Percentiles rank a stretch among this genome's conserved stretches.
Conservation (phyloP, 2,797 vertebrate genomes). For the Rhinichthys osculus region DNA sequence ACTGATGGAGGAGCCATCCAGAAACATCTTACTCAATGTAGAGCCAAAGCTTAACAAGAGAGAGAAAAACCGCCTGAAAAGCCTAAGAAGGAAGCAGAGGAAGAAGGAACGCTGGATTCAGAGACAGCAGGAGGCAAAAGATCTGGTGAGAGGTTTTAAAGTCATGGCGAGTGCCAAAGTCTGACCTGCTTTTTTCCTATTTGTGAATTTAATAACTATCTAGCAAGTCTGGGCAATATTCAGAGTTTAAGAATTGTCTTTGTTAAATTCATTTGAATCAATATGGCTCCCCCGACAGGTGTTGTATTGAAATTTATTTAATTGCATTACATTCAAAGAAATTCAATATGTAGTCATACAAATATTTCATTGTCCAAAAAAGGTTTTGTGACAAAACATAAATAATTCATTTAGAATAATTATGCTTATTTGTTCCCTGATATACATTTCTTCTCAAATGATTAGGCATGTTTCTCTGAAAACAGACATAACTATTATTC, state of each 20-base stretch:
- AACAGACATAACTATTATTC: background rate
- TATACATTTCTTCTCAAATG: background rate
- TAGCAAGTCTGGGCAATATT: background rate
- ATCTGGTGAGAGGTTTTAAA: constrained; percentile 64
- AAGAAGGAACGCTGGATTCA: constrained; percentile 79
- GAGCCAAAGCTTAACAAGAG: constrained; percentile 75
- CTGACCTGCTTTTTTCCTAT: background rate
- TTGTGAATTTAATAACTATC: background rate
- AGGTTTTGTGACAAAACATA: background rate
- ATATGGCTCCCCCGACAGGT: background rate
- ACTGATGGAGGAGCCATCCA: constrained; percentile 17
- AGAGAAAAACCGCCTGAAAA: constrained; percentile 86
- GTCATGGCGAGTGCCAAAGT: background rate
- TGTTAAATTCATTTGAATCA: background rate
- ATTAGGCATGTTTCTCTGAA: background rate
- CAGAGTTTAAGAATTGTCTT: background rate
- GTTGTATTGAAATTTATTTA: background rate
- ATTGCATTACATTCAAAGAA: background rate
- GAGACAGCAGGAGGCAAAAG: constrained; percentile 66
- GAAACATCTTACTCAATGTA: constrained; percentile 54
- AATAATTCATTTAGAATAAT: background rate
- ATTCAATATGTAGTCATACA: background rate
- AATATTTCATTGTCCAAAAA: background rate
- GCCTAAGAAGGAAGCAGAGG: constrained; percentile 81
- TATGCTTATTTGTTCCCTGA: background rate